These are phyloP conservation scores for Oreochromis spilurus DNA, from an alignment of 2,113 vertebrate genomes.

Conservation along the genomic window DNA sequence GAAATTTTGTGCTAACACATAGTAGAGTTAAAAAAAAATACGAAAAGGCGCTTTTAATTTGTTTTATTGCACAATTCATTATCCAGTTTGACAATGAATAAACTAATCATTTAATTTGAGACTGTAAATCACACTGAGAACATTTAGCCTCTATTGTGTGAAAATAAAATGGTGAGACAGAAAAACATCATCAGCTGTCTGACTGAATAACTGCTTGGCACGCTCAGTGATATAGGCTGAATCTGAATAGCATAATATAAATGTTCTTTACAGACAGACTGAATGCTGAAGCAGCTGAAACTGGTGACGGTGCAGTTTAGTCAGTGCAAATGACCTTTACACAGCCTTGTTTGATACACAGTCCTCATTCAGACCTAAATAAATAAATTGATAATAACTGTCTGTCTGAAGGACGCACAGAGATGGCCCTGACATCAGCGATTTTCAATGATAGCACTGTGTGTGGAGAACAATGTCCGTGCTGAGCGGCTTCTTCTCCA, in stretches of 20 bases:
- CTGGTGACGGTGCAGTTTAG: background rate
- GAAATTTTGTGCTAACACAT: background rate
- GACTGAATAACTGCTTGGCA: background rate
- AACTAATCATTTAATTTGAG: background rate
- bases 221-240: background rate
- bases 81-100: background rate
- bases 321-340: constrained; percentile 2
- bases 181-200: background rate
- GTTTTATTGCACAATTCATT: background rate
- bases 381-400: constrained; percentile 23
- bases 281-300: background rate
- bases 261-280: background rate
- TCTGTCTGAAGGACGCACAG: constrained; percentile 16
- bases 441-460: constrained; percentile 23
- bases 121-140: background rate
- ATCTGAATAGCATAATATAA: background rate
- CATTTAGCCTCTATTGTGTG: background rate
- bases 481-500: background rate
- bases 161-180: background rate
- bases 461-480: constrained; percentile 1
- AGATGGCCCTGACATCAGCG: constrained; percentile 31
- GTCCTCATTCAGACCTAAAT: background rate
- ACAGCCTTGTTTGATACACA: background rate
- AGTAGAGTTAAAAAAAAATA: rapidly evolving
- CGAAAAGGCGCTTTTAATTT: background rate